phyloP scores from a whole-genome alignment of 2,113 vertebrate species.

The Cranoglanis bouderius region DNA sequence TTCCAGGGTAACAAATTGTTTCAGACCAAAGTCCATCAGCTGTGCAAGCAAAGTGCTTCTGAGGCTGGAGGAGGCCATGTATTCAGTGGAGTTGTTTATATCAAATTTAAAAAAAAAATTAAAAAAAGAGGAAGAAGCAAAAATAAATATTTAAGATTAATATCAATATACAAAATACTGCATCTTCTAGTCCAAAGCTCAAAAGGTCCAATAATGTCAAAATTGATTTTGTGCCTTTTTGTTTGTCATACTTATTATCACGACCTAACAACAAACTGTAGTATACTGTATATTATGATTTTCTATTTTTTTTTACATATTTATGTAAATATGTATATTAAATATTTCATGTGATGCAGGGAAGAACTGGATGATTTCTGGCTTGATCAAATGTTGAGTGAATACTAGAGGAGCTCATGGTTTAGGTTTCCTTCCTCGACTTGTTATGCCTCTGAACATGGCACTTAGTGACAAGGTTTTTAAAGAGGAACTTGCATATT shows the following conservation, averaged over 20 bases:
- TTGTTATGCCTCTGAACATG: background rate
- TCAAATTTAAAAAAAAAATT: background rate
- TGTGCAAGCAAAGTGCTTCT: background rate
- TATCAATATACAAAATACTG: background rate
- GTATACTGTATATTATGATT: background rate
- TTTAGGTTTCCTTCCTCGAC: background rate
- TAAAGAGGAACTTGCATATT: slow-evolving; percentile 10
- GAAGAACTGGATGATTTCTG: background rate
- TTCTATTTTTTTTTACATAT: too few relatives aligned
- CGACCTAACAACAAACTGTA: background rate
- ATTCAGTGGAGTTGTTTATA: background rate
- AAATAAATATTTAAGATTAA: background rate
- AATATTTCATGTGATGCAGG: background rate
- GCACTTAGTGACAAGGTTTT: background rate
- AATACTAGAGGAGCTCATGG: background rate
- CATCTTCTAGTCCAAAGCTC: background rate
- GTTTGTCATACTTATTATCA: background rate
- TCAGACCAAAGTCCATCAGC: background rate
- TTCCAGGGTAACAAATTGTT: background rate
- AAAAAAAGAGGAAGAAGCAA: background rate
- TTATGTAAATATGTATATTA: background rate
- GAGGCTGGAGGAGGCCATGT: background rate
- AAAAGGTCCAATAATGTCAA: background rate
- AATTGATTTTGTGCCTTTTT: background rate
- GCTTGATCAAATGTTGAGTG: background rate